Conservation (phyloP, 2,888 invertebrate species). For the Xanthia icteritia region DNA sequence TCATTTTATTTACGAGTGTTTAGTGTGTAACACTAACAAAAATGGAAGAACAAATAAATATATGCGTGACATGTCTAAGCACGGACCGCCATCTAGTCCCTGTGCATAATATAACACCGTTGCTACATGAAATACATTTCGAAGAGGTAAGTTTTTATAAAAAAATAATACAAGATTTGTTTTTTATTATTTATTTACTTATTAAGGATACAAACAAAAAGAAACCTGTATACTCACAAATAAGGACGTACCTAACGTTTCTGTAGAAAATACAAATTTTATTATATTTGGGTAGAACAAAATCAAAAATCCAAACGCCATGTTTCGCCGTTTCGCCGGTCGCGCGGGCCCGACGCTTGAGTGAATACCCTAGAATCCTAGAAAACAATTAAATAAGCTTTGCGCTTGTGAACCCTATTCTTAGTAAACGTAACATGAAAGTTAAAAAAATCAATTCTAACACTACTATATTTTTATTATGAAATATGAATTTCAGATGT, state of each 20-base stretch:
- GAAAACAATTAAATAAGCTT: no score
- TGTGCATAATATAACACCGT: slow-evolving; percentile 39
- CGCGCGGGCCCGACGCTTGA: no score
- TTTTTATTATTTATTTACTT: no score
- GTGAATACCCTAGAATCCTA: background rate
- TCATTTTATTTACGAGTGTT: no score
- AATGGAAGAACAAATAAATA: slow-evolving; percentile 53
- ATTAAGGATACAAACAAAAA: background rate
- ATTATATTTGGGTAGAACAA: background rate
- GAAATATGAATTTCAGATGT: no score
- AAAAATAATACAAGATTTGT: background rate
- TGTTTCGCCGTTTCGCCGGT: no score
- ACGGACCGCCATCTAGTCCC: slow-evolving; percentile 61
- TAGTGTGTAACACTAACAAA: background rate
- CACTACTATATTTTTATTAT: no score
- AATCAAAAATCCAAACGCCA: background rate
- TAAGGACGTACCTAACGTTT: background rate
- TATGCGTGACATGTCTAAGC: slow-evolving; percentile 71
- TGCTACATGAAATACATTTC: slow-evolving; percentile 58
- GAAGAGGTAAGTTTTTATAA: slow-evolving; percentile 48
- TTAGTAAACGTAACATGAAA: no score
- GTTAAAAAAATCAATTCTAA: no score
- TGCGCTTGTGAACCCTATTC: no score
- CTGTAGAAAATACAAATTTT: background rate
- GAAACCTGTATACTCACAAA: background rate